These are phyloP conservation scores for Archaeoteleia sp. DNA, from an alignment of 2,888 invertebrate species.

Conservation along the genomic window DNA sequence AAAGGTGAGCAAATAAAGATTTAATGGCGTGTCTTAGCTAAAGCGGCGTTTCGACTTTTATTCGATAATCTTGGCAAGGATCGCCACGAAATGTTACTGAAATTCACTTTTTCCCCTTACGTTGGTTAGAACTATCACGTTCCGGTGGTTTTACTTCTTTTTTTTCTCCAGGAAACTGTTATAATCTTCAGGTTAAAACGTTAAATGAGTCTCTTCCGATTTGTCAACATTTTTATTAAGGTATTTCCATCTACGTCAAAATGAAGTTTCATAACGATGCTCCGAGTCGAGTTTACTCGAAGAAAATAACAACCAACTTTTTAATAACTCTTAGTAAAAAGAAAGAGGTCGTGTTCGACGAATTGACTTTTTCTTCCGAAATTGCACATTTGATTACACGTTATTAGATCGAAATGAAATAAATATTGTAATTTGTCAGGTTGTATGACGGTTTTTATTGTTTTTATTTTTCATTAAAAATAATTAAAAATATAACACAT, in stretches of 20 bases:
- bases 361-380: too few species aligned
- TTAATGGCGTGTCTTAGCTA: not conserved
- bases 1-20: not conserved
- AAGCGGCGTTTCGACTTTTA: not conserved
- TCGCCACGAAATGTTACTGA: too few species aligned
- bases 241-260: constrained; percentile 3
- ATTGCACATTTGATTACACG: too few species aligned
- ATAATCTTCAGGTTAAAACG: not conserved
- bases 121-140: constrained; percentile 4
- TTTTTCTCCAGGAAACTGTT: not conserved
- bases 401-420: too few species aligned
- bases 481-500: too few species aligned
- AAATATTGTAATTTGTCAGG: too few species aligned
- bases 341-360: too few species aligned
- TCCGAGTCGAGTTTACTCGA: constrained; percentile 15
- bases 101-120: constrained; percentile 4
- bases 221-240: constrained; percentile 24
- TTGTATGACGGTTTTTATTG: too few species aligned
- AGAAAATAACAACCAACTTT: constrained; percentile 7
- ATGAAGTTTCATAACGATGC: constrained; percentile 10
- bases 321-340: constrained; percentile 18
- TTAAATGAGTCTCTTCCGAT: constrained; percentile 11
- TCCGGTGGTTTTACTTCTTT: not conserved
- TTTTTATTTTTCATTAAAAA: too few species aligned
- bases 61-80: not conserved